Evolutionary conservation across 2,797 vertebrate genomes (phyloP).

Genomic region (Myripristis murdjan): DNA sequence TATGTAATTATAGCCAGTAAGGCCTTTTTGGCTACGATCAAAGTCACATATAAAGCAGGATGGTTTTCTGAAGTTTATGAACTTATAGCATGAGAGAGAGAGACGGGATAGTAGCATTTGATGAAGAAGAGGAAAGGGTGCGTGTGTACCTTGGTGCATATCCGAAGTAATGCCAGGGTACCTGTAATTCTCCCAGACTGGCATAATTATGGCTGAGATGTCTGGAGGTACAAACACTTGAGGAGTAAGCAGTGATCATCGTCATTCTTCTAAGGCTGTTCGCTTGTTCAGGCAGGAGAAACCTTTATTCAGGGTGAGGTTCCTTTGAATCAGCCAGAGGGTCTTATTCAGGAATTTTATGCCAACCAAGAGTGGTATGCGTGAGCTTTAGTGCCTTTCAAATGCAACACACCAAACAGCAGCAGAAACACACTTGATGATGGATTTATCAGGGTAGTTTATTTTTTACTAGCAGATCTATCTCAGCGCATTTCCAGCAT

Average conservation of each 20-base stretch:
- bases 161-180: constrained; percentile 77
- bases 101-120: constrained; percentile 42
- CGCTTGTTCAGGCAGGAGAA: constrained; percentile 80
- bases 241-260: constrained; percentile 77
- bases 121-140: constrained; percentile 47
- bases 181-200: constrained; percentile 76
- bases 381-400: constrained; percentile 14
- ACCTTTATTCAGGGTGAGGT: constrained; percentile 70
- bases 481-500: background rate
- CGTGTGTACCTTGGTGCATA: constrained; percentile 53
- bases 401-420: background rate
- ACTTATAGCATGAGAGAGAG: constrained; percentile 56
- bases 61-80: constrained; percentile 58
- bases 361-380: constrained; percentile 54
- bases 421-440: constrained; percentile 32
- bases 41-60: constrained; percentile 55
- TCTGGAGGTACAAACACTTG: constrained; percentile 57
- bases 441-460: constrained; percentile 48
- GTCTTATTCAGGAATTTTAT: constrained; percentile 54
- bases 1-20: constrained; percentile 63
- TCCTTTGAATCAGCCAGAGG: constrained; percentile 64
- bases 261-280: constrained; percentile 69
- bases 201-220: constrained; percentile 78
- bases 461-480: too few species aligned
- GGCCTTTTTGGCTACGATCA: constrained; percentile 53